A percentile compares a stretch with the other conserved stretches of the same genome.
These are phyloP conservation scores for Theocolax elegans DNA, from an alignment of 1,140 invertebrate genomes.

Conservation along the genomic window DNA sequence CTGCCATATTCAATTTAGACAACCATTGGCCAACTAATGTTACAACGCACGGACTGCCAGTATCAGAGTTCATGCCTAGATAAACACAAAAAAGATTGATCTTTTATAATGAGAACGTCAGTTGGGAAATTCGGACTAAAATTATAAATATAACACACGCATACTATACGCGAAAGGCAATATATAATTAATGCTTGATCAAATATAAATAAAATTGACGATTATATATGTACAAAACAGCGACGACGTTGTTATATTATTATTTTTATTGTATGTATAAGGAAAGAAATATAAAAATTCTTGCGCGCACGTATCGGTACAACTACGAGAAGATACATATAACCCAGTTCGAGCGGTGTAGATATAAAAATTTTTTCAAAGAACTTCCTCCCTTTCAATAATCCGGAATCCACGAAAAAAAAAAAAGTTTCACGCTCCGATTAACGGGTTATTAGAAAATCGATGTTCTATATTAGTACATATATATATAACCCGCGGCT, in stretches of 20 bases:
- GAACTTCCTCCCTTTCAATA: constrained; percentile 1
- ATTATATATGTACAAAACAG: too few species aligned
- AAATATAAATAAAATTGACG: too few species aligned
- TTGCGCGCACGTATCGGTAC: too few species aligned
- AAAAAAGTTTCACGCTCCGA: constrained; percentile 8
- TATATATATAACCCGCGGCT: neutral
- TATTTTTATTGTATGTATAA: too few species aligned
- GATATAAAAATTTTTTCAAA: neutral
- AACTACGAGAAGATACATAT: too few species aligned
- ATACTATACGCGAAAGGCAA: too few species aligned
- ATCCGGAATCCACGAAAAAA: neutral
- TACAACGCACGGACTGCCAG: constrained; percentile 59
- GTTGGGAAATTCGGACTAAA: too few species aligned
- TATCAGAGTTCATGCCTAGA: constrained; percentile 63
- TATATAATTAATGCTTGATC: too few species aligned
- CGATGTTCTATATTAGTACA: constrained; percentile 12
- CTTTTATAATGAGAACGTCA: neutral
- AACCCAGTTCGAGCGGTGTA: too few species aligned
- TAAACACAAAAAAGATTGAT: constrained; percentile 20
- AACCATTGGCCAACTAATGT: constrained; percentile 82
- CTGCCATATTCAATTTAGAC: constrained; percentile 77
- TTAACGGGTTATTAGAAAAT: constrained; percentile 19
- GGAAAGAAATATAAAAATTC: too few species aligned
- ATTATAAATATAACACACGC: too few species aligned
- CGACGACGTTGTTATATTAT: too few species aligned